phyloP scores from a whole-genome alignment of 2,888 invertebrate genomes.

The Ophion obscuratus region DNA sequence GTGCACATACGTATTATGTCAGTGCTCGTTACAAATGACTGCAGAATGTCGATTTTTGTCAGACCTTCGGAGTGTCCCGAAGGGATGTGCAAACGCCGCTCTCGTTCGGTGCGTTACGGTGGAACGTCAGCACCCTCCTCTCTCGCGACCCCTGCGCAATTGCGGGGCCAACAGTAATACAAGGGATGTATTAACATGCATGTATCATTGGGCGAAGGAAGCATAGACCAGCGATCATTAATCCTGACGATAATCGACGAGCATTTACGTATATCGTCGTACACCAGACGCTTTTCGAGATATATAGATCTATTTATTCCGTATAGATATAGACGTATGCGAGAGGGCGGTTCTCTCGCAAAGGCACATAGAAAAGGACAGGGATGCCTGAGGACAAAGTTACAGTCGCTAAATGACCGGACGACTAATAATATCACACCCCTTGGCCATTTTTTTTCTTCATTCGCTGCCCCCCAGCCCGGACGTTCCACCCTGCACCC shows the following conservation, averaged over 20 bases:
- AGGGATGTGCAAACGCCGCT: slow-evolving; percentile 49
- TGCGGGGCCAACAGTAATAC: slow-evolving; percentile 36
- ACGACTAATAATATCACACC: slow-evolving; percentile 68
- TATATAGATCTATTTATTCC: slow-evolving; percentile 14
- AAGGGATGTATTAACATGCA: slow-evolving; percentile 54
- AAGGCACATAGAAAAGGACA: slow-evolving; percentile 21
- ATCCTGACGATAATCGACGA: slow-evolving; percentile 67
- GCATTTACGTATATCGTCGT: slow-evolving; percentile 65
- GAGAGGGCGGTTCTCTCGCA: slow-evolving; percentile 18
- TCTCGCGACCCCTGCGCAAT: slow-evolving; percentile 7
- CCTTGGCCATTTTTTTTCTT: slow-evolving; percentile 44
- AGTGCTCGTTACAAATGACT: slow-evolving; percentile 33
- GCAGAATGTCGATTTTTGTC: slow-evolving; percentile 51
- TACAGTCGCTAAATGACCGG: slow-evolving; percentile 68
- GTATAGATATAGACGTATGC: slow-evolving; percentile 1
- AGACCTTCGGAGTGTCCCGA: slow-evolving; percentile 29
- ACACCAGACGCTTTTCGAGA: slow-evolving; percentile 58
- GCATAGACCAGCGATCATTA: slow-evolving; percentile 65
- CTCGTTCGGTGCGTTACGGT: slow-evolving; percentile 26
- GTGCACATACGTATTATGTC: neutral
- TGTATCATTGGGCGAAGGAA: slow-evolving; percentile 36
- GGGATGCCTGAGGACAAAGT: slow-evolving; percentile 39
- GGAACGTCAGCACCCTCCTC: slow-evolving; percentile 50
- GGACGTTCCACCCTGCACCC: slow-evolving; percentile 5
- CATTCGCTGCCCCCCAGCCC: slow-evolving; percentile 4